A percentile compares a stretch with the other conserved stretches of the same genome.
phyloP scores from a whole-genome alignment of 2,797 vertebrate species.

The Hozukius guyotensis region DNA sequence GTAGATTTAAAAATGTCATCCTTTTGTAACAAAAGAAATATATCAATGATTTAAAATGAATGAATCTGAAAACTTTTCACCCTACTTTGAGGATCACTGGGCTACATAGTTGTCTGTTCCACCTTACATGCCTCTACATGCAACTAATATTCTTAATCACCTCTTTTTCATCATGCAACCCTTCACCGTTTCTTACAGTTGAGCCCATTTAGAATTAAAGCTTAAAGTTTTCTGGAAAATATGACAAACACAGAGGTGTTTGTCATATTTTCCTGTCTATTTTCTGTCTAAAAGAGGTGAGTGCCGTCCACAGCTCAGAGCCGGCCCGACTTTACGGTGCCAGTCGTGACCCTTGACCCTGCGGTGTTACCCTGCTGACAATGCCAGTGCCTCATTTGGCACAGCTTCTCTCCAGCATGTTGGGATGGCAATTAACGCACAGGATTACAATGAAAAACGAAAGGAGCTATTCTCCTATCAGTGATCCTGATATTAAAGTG shows the following conservation, averaged over 20 bases:
- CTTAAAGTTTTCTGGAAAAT: background rate
- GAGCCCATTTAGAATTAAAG: background rate
- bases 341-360: conserved; percentile 50
- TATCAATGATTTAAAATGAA: no score
- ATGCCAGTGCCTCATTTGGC: conserved; percentile 64
- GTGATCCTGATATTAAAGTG: conserved; percentile 24
- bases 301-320: conserved; percentile 25
- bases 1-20: no score
- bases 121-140: background rate
- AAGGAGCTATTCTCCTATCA: conserved; percentile 11
- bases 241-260: background rate
- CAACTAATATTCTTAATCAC: background rate
- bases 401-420: conserved; percentile 2
- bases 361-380: conserved; percentile 39
- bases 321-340: conserved; percentile 56
- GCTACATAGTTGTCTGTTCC: background rate
- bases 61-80: no score
- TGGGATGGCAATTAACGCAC: conserved; percentile 14
- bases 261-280: no score
- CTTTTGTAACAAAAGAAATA: no score
- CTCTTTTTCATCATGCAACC: background rate
- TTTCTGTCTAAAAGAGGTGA: conserved; percentile 41
- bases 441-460: conserved; percentile 32
- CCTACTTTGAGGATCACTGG: no score
- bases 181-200: background rate